A percentile compares a stretch with the other conserved stretches of the same genome.
Conservation (phyloP, 2,113 vertebrate species). For the Malurus melanocephalus region DNA sequence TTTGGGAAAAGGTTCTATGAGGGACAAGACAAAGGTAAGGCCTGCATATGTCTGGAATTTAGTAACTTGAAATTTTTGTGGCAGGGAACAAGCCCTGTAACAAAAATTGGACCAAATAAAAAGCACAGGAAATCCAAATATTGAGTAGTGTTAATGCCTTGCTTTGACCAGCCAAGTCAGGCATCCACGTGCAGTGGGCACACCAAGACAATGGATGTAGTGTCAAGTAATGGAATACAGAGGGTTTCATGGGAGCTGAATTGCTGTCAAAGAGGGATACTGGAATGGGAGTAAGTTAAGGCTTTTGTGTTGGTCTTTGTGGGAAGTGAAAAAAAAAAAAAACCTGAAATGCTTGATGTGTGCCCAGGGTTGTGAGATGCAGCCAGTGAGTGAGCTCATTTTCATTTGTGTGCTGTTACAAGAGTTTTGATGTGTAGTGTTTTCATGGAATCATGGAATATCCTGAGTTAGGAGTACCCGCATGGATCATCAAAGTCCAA, state of each 20-base stretch:
- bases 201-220: not conserved
- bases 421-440: not conserved
- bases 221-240: not conserved
- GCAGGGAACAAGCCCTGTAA: accelerated
- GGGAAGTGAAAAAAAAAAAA: not conserved
- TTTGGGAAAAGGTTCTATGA: slow-evolving; percentile 97
- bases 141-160: not conserved
- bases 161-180: not conserved
- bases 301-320: not conserved
- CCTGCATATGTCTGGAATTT: not conserved
- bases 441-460: not conserved
- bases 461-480: accelerated
- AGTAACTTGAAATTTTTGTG: not conserved
- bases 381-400: not conserved
- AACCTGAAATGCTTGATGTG: not conserved
- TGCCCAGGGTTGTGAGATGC: not conserved
- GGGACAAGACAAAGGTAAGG: slow-evolving; percentile 96
- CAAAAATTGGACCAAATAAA: not conserved
- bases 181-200: not conserved
- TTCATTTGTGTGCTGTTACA: not conserved
- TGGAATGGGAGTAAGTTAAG: not conserved
- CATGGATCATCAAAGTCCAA: not conserved
- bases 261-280: not conserved
- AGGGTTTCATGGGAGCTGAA: not conserved
- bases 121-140: not conserved